A percentile compares a stretch with the other conserved stretches of the same genome.
phyloP scores from a whole-genome alignment of 2,113 vertebrate genomes.

The Clupea harengus region DNA sequence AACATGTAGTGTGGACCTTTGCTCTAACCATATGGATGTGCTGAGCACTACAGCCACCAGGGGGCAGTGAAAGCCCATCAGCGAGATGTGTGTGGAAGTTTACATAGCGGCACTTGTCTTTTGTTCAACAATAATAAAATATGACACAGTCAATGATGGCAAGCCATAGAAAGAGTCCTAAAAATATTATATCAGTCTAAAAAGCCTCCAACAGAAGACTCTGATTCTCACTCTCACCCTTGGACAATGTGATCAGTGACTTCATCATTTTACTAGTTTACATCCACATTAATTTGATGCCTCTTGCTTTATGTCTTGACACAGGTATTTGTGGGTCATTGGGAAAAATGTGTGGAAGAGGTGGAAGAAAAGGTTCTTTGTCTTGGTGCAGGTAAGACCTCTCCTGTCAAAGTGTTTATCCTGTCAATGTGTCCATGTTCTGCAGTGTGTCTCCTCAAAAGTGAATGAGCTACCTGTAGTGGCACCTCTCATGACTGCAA shows the following conservation, averaged over 20 bases:
- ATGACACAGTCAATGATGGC: background rate
- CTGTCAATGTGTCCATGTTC: background rate
- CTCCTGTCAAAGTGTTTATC: background rate
- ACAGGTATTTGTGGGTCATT: constrained; percentile 94
- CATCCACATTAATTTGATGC: background rate
- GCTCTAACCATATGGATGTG: background rate
- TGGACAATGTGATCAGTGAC: background rate
- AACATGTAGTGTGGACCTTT: background rate
- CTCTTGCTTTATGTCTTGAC: constrained; percentile 30
- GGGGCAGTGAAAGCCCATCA: constrained; percentile 53
- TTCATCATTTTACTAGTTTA: background rate
- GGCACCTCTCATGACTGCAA: background rate
- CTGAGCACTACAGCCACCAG: constrained; percentile 49
- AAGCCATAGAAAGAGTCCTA: background rate
- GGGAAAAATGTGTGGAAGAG: constrained; percentile 99
- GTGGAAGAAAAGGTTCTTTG: constrained; percentile 99
- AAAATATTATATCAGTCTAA: background rate
- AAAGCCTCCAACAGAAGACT: background rate
- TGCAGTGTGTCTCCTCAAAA: background rate
- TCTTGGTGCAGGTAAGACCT: constrained; percentile 90
- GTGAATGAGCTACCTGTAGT: background rate
- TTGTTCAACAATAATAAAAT: background rate
- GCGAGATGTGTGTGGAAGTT: background rate
- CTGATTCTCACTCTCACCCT: background rate
- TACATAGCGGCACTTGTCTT: background rate